Evolutionary conservation across 37 sponge, comb jelly and placozoan species (phyloP).

Genomic region (Halichondria panicea): DNA sequence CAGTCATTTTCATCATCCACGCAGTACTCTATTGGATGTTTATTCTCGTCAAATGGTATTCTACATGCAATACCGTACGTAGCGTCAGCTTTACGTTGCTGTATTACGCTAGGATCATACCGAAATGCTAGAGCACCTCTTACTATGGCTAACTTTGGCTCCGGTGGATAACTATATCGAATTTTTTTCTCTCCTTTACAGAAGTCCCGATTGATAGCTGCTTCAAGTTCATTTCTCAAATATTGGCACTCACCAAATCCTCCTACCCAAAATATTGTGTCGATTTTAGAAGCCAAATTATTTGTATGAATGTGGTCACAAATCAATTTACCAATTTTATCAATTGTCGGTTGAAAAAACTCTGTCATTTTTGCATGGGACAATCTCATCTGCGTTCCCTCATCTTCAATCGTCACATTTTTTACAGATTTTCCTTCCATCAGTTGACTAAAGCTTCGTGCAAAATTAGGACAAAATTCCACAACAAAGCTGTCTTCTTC

Average conservation of each 20-base stretch:
- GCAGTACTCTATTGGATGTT: background rate
- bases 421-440: background rate
- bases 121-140: conserved; percentile 8
- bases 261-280: background rate
- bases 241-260: background rate
- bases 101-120: conserved; percentile 2
- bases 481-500: background rate
- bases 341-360: no score
- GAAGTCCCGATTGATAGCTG: background rate
- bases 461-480: background rate
- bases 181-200: no score
- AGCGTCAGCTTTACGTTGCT: conserved; percentile 12
- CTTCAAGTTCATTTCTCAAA: background rate
- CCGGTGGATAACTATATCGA: background rate
- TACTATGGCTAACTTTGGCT: background rate
- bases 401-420: no score
- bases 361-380: no score
- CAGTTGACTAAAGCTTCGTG: background rate
- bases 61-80: conserved; percentile 7
- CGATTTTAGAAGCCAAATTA: background rate
- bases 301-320: no score
- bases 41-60: background rate
- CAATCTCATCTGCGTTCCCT: no score
- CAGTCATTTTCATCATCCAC: background rate
- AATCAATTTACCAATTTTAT: no score